phyloP scores from a whole-genome alignment of 2,113 vertebrate species.

The Anoura caudifer region DNA sequence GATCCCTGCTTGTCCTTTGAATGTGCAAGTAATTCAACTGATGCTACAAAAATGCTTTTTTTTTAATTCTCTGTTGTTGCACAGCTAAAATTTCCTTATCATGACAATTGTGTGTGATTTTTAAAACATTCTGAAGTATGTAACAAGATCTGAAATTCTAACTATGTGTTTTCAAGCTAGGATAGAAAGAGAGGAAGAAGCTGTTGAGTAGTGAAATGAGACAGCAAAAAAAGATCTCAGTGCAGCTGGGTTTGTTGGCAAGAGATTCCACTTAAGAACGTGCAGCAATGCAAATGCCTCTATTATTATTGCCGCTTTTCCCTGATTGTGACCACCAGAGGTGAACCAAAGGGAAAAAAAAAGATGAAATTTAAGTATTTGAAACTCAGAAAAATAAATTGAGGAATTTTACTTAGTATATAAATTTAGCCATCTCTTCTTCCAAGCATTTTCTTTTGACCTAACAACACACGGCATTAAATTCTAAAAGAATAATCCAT shows the following conservation, averaged over 20 bases:
- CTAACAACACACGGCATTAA: not conserved
- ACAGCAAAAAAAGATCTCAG: constrained; percentile 34
- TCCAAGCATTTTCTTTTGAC: constrained; percentile 7
- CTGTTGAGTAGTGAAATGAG: constrained; percentile 39
- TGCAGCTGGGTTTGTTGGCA: constrained; percentile 55
- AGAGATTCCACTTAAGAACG: not conserved
- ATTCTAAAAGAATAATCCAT: not conserved
- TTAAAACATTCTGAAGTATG: constrained; percentile 38
- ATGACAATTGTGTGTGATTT: constrained; percentile 51
- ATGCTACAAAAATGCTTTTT: not conserved
- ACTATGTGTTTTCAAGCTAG: not conserved
- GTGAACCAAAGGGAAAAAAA: not conserved
- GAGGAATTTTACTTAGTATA: not conserved
- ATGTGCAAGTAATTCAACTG: constrained; percentile 62
- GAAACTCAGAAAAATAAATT: constrained; percentile 38
- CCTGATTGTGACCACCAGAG: constrained; percentile 15
- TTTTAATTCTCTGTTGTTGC: constrained; percentile 7
- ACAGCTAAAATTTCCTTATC: constrained; percentile 50
- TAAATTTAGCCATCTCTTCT: not conserved
- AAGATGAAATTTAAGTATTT: not conserved
- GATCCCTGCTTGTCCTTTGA: constrained; percentile 49
- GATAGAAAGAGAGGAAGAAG: constrained; percentile 12
- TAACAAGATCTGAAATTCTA: constrained; percentile 50
- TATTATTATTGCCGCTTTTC: constrained; percentile 45
- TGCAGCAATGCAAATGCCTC: constrained; percentile 47